Evolutionary conservation across 2,888 invertebrate genomes (phyloP).

Genomic region (Osmoderma eremita): DNA sequence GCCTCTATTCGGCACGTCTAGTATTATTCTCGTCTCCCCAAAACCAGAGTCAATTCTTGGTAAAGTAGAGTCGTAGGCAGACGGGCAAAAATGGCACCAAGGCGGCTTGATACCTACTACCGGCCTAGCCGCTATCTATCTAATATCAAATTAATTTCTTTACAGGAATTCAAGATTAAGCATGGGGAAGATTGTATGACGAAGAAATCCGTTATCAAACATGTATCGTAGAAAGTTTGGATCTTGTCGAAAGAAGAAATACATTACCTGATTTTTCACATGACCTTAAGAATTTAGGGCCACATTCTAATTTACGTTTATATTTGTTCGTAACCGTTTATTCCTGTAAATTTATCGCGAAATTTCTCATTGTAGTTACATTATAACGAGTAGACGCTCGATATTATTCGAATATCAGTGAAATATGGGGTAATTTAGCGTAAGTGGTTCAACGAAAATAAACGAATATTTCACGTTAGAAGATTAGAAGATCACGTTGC

Average conservation of each 20-base stretch:
- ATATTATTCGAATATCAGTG: no score
- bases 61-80: no score
- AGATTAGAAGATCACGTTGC: conserved; percentile 8
- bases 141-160: conserved; percentile 4
- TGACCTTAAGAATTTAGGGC: not conserved
- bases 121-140: no score
- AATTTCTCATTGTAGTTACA: no score
- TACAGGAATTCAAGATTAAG: conserved; percentile 20
- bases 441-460: no score
- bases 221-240: conserved; percentile 59
- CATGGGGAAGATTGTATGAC: conserved; percentile 44
- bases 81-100: no score
- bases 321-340: not conserved
- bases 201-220: conserved; percentile 46
- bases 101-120: no score
- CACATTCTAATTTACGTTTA: not conserved
- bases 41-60: no score
- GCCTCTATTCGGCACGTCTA: no score
- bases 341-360: no score
- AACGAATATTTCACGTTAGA: not conserved
- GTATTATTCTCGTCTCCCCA: no score
- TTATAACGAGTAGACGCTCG: no score
- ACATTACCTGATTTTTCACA: conserved; percentile 31
- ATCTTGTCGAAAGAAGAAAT: conserved; percentile 60
- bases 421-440: conserved; percentile 11